Evolutionary conservation across 2,113 vertebrate genomes (phyloP), one percentile per base, ranked within the genome.

Genomic region (Vidua macroura): DNA sequence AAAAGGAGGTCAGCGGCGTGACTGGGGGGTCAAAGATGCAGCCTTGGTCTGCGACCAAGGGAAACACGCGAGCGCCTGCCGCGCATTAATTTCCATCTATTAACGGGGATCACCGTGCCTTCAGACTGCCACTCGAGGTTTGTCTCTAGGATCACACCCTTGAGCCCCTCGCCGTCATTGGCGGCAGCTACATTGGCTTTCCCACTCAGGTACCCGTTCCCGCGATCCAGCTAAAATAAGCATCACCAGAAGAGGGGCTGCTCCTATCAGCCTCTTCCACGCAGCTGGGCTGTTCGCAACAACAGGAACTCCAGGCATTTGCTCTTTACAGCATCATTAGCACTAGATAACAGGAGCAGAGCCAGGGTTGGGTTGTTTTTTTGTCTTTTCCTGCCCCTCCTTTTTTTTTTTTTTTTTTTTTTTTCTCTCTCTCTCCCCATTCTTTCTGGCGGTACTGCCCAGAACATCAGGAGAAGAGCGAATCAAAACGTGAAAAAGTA

Each of bases 341-440:
- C 90, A 64, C 75, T 72, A 86, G 87, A 56, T 85, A 97, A 92
- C 35, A 77, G 62, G 14, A 76, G 24, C 30, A 59, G 49, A 63
- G 59, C 2, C 10, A 22, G 28, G 30, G 15, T 9, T 72, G 70
- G 30, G 28, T 17, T 83, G 53, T 2, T 28, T 28, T 52, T 33
- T 15, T 13, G 7, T 18, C 4, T 13, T 43, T 35, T 12, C 24
- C 20, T 5, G 3, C 51, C 27, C 31, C 35, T 6, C 16, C 4
- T 1, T 6, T 10, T 28, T 23, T 5, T 10, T 7, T 51, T 21
- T 27, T 9, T 10, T 20, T 31, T 11, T 14, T 30, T 13, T 31
- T 6, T 8, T 37, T 23, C 11, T 10, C 37, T 11, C 15, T 18
- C 19, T 8, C 3, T 16, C 5, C 13, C 10, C 2, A 1, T 75